These are phyloP conservation scores for Pantala flavescens DNA, from an alignment of 1,140 invertebrate species.

Conservation along the genomic window DNA sequence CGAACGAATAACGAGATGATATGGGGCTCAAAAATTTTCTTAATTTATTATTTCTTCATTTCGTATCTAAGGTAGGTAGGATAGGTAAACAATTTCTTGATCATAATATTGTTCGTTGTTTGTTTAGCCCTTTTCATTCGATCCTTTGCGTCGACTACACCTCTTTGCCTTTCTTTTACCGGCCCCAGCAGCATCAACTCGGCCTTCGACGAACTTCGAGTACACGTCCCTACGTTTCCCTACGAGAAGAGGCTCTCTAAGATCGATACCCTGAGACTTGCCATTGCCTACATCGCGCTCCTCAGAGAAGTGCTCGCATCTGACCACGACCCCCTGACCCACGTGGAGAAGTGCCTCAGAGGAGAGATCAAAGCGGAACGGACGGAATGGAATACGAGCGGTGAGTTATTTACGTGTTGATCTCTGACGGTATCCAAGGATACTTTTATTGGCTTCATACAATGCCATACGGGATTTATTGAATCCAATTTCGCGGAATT, in stretches of 20 bases:
- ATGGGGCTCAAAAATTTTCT: too few relatives aligned
- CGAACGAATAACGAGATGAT: too few relatives aligned
- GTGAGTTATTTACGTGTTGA: too few relatives aligned
- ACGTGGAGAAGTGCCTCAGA: conserved; percentile 82
- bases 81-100: too few relatives aligned
- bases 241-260: conserved; percentile 96
- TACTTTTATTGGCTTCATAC: too few relatives aligned
- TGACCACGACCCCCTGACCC: conserved; percentile 82
- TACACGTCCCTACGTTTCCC: conserved; percentile 95
- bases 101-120: not conserved
- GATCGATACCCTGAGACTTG: conserved; percentile 90
- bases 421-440: too few relatives aligned
- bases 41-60: too few relatives aligned
- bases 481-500: conserved; percentile 4
- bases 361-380: conserved; percentile 78
- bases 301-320: conserved; percentile 82
- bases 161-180: not conserved
- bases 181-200: conserved; percentile 92
- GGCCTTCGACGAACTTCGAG: conserved; percentile 89
- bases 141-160: too few relatives aligned
- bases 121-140: not conserved
- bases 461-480: not conserved
- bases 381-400: conserved; percentile 92
- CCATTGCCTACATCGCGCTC: conserved; percentile 93
- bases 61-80: too few relatives aligned